Base-by-base conservation (phyloP, 2,888 invertebrate species). In the Dasypogon diadema region DNA sequence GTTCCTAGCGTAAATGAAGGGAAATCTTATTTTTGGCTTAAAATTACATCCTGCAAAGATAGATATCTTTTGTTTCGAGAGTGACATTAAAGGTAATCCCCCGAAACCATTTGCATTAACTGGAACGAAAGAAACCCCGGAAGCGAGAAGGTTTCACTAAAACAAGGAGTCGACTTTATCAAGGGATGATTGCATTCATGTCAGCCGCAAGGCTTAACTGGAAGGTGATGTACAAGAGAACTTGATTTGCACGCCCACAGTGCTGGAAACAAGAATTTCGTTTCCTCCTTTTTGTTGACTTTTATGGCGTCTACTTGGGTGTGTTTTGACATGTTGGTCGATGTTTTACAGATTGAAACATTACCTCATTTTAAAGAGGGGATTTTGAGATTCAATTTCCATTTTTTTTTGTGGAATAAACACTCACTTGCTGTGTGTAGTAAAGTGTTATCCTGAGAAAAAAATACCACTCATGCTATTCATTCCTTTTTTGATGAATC, bases 1-100 rank as follows among this genome's bases (percentile, higher is more conserved):
- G 54, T 54, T 70, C 34, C 51, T 18, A 18, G 70, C 34, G 70
- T 18, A 46, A 70, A 54, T 54, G 54, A 70, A 56, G 70, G 70
- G 21, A 54, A 51, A 51, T 54, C 70, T 34, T 48, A 26, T 56
- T 56, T 26, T 18, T n/a, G 54, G 54, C 54, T 51, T 54, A 26
- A 70, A 70, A 70, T 70, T 70, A 70, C 70, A 70, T 70, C 70
- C 70, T 70, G 54, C 30, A 75, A 37, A 75, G 75, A 75, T 65
- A 75, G 68, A 75, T 75, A 75, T 75, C 75, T 65, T 75, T 75
- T 75, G 75, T 75, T 65, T 55, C 42, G 21, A 21, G 75, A 75
- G 65, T 55, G 75, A 75, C 75, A 75, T 75, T 75, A 75, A 75
- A 75, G 75, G 65, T 75, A 75, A 75, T 75, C 75, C 75, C 75